Percentiles rank a stretch among this genome's conserved stretches.
These are phyloP conservation scores for Gymnoscopelus braueri DNA, from an alignment of 2,797 vertebrate species.

Conservation along the genomic window DNA sequence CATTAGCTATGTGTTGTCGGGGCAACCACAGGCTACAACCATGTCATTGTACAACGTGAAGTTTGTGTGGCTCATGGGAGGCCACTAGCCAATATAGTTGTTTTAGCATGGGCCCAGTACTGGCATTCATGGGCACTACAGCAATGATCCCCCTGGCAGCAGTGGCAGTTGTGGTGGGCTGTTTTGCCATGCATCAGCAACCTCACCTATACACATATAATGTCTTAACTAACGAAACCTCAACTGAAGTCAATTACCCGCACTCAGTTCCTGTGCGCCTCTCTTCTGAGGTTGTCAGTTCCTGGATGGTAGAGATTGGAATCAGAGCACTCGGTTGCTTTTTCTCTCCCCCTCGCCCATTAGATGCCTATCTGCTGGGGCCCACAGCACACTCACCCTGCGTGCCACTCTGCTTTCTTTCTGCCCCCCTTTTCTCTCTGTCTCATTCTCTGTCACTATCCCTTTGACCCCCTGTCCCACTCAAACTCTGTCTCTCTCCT, in stretches of 20 bases:
- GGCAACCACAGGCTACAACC: no score
- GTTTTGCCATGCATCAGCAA: conserved; percentile 33
- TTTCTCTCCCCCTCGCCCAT: conserved; percentile 41
- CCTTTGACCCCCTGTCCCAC: no score
- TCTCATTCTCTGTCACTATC: no score
- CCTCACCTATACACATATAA: conserved; percentile 51
- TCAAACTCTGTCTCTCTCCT: no score
- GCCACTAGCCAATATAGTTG: no score
- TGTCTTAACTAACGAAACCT: conserved; percentile 68
- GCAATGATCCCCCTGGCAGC: conserved; percentile 16
- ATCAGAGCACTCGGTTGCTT: conserved; percentile 63
- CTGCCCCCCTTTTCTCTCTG: neutral
- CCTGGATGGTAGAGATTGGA: conserved; percentile 59
- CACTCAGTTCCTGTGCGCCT: conserved; percentile 71
- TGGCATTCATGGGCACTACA: no score
- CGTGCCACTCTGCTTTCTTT: conserved; percentile 14
- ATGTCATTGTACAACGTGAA: no score
- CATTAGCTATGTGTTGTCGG: no score
- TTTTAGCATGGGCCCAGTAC: no score
- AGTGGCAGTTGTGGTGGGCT: conserved; percentile 60
- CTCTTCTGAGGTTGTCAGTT: conserved; percentile 52
- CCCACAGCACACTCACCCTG: conserved; percentile 41
- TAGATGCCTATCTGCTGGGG: conserved; percentile 60
- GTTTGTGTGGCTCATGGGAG: no score
- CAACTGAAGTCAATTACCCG: conserved; percentile 65